Evolutionary conservation across 2,888 invertebrate genomes (phyloP).

Genomic region (Pachliopta kotzebuea): DNA sequence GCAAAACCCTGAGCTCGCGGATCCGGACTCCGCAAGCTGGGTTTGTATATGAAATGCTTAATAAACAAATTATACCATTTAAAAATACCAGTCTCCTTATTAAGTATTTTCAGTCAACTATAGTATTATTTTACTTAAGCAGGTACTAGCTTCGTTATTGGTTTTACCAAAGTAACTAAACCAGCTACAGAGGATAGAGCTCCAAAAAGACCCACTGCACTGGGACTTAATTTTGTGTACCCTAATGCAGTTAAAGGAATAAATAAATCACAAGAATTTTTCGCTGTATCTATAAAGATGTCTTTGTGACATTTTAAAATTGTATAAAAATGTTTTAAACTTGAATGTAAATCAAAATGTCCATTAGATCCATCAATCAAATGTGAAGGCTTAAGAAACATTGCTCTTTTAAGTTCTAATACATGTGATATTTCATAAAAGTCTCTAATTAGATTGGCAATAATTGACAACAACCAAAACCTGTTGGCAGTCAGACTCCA

Average conservation of each 20-base stretch:
- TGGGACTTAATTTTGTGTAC: slow-evolving; percentile 87
- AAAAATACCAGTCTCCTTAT: neutral
- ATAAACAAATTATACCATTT: neutral
- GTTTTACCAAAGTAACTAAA: slow-evolving; percentile 86
- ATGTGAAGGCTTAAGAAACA: slow-evolving; percentile 66
- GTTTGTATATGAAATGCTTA: no score
- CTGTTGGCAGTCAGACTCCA: slow-evolving; percentile 88
- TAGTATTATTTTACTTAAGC: slow-evolving; percentile 44
- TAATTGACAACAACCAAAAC: slow-evolving; percentile 92
- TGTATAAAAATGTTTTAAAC: slow-evolving; percentile 52
- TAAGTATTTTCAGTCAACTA: neutral
- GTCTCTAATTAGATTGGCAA: slow-evolving; percentile 90
- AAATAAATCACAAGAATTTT: slow-evolving; percentile 92
- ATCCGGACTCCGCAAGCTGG: no score
- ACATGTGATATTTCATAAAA: slow-evolving; percentile 89
- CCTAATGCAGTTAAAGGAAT: slow-evolving; percentile 92
- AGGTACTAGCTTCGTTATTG: slow-evolving; percentile 88
- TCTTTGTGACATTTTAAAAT: slow-evolving; percentile 76
- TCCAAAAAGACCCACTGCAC: slow-evolving; percentile 88
- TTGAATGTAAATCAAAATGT: slow-evolving; percentile 46
- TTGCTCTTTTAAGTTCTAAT: slow-evolving; percentile 71
- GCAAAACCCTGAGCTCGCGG: no score
- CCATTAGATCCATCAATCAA: slow-evolving; percentile 52
- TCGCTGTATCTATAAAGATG: slow-evolving; percentile 89
- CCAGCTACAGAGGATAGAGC: slow-evolving; percentile 91